phyloP scores from a whole-genome alignment of 2,888 invertebrate genomes.

The Meliscaeva auricollis region DNA sequence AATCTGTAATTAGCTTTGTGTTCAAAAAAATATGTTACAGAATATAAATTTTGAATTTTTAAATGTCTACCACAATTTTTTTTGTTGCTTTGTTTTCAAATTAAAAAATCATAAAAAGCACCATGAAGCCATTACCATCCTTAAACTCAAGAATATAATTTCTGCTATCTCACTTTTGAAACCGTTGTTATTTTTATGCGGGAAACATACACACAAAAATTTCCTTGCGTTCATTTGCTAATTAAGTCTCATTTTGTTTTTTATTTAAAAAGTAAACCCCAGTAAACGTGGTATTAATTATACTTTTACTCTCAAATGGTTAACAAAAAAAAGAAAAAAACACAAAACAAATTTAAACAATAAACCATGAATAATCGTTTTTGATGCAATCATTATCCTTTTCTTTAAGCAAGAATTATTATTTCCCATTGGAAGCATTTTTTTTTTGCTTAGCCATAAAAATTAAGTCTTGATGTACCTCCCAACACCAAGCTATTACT shows the following conservation, averaged over 20 bases:
- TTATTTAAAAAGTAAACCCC: too few relatives aligned
- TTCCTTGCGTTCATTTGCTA: constrained; percentile 9
- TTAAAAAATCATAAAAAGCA: too few relatives aligned
- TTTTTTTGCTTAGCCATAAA: background rate
- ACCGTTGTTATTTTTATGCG: background rate
- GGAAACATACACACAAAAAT: background rate
- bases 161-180: background rate
- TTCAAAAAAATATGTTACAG: too few relatives aligned
- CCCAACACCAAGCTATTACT: too few relatives aligned
- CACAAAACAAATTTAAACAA: constrained; percentile 6
- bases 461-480: background rate
- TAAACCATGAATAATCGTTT: constrained; percentile 7
- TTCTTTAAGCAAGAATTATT: constrained; percentile 21
- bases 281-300: constrained; percentile 19
- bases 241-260: constrained; percentile 22
- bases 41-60: too few relatives aligned
- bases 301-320: too few relatives aligned
- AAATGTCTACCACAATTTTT: too few relatives aligned
- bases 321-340: too few relatives aligned
- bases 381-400: constrained; percentile 18
- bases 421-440: constrained; percentile 16
- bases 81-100: too few relatives aligned
- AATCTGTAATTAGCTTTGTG: too few relatives aligned
- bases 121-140: too few relatives aligned
- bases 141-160: too few relatives aligned